These are phyloP conservation scores for Myiozetetes cayanensis DNA, from an alignment of 2,113 vertebrate species.

Conservation along the genomic window DNA sequence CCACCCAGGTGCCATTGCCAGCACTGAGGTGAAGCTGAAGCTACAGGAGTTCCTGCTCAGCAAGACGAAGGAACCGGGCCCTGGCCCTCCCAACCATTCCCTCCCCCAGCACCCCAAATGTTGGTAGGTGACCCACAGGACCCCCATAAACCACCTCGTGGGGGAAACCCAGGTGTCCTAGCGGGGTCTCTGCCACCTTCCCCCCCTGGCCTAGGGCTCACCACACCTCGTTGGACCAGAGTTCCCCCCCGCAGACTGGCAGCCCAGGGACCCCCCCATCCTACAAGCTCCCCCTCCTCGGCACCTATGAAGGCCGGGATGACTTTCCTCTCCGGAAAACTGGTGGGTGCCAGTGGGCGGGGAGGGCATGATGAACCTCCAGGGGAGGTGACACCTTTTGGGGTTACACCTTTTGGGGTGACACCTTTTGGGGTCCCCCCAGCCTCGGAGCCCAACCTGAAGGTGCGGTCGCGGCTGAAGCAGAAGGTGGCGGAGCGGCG, in stretches of 20 bases:
- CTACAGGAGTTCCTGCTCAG: constrained; percentile 94
- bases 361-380: accelerated
- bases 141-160: not conserved
- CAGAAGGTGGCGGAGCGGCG: constrained; percentile 94
- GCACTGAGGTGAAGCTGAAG: constrained; percentile 93
- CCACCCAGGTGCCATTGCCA: constrained; percentile 89
- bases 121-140: constrained; percentile 76
- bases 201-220: constrained; percentile 73
- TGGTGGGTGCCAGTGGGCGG: constrained; percentile 59
- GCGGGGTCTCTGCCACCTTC: not conserved
- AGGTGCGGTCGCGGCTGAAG: constrained; percentile 94
- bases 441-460: constrained; percentile 97
- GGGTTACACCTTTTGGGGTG: not conserved
- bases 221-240: constrained; percentile 92
- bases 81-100: constrained; percentile 89
- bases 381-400: no score
- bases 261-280: constrained; percentile 79
- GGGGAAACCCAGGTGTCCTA: not conserved
- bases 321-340: constrained; percentile 96
- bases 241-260: constrained; percentile 89
- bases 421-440: not conserved
- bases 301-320: constrained; percentile 87
- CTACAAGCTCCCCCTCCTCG: constrained; percentile 87
- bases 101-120: constrained; percentile 86
- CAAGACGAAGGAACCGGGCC: constrained; percentile 86